Evolutionary conservation across 2,888 invertebrate genomes (phyloP), one percentile per base, ranked within the genome.

Genomic region (Hetaerina titia): DNA sequence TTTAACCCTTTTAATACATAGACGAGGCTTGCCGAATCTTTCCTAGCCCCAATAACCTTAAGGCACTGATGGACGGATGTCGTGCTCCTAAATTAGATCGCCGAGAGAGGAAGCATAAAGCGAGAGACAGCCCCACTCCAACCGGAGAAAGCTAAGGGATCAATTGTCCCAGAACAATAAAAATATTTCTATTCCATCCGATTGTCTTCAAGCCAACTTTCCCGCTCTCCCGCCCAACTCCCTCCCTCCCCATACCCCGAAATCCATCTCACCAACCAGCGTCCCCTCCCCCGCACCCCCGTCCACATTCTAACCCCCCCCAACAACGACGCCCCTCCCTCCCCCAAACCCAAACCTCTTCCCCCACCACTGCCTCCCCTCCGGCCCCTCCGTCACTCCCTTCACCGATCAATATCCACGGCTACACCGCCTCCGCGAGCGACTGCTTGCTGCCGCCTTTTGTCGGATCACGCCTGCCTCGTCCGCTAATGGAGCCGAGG

Each of bases 401-500:
- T 25, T 90, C 45, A 64, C 64, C 90, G 90, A 90, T 90, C 90
- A 90, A 90, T 90, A 90, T 69, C 90, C 90, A 90, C 63, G 45
- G 90, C 90, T 90, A 64, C 90, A 31, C 45, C 90, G 64, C 9
- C 64, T 69, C 90, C 22, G 64, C 63, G 90, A 45, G 90, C 57
- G 64, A 90, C 60, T 63, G 64, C 64, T 25, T 17, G 63, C 31
- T 31, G 64, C 90, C 45, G 64, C 90, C 22, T 90, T 90, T 88
- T 90, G 90, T 90, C 90, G 64, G 90, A 90, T 90, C 64, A 90
- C 90, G 60, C 90, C 63, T 31, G 63, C 45, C 90, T 45, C 90
- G 90, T 69, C 90, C 64, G 90, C 90, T 90, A 90, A 90, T 90
- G 90, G 90, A 90, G 90, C 64, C 45, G 45, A 56, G 64, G 90